Evolutionary conservation across 2,888 invertebrate genomes (phyloP), one percentile per base, ranked within the genome.

Genomic region (Tetrapedia diversipes): DNA sequence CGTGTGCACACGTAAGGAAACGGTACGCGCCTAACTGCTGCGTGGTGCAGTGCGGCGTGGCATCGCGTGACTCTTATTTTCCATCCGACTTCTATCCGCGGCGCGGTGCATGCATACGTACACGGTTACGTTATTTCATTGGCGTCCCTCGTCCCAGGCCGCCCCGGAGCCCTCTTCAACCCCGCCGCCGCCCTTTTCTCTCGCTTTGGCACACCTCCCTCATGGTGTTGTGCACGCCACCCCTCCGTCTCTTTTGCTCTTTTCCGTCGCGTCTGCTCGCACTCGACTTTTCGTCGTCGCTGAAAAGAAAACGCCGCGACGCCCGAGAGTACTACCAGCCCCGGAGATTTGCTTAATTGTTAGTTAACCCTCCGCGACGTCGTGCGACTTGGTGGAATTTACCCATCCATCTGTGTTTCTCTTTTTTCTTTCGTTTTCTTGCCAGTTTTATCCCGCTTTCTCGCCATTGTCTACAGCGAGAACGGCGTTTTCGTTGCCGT

Each of bases 41-140:
- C 82, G 82, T 80, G 82, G 64, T 82, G 82, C 80, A 77, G 67
- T 79, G 77, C 79, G 79, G 66, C 73, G 78, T 77, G 51, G 67
- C 63, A 70, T 84, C 73, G 83, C 82, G 81, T 83, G 84, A 84
- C 77, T 83, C 75, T 81, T 77, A 83, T 83, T 83, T 79, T 77
- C 79, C 79, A 74, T 67, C 65, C 37, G 80, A 74, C 73, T 82
- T 53, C 53, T 68, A 67, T 59, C 70, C 82, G 51, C 61, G 66
- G 59, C 69, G 69, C 70, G 57, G n/a, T n/a, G n/a, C n/a, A n/a
- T 77, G 51, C 69, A 16, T 47, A 61, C 39, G 39, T 72, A 65
- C 70, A 51, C 64, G 34, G 56, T 78, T 78, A 70, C 76, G 75
- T 76, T 76, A 76, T 76, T 76, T 74, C 74, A 76, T 67, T 66